Conservation (phyloP, 2,113 vertebrate genomes). For the Stercorarius parasiticus region DNA sequence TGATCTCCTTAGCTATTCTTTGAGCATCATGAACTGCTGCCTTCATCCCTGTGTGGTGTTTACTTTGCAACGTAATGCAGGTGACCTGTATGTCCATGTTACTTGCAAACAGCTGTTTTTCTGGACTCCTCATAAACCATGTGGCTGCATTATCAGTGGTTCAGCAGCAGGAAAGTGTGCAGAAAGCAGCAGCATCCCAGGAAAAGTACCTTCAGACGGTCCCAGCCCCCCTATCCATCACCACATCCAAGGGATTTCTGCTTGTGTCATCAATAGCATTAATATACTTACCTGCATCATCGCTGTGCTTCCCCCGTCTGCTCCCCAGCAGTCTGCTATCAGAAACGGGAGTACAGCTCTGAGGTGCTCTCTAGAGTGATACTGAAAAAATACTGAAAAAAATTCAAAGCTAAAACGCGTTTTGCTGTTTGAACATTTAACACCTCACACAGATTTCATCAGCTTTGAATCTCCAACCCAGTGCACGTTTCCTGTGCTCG, state of each 20-base stretch:
- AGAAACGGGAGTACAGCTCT: neutral
- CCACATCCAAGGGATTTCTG: neutral
- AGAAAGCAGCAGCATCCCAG: neutral
- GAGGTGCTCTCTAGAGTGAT: neutral
- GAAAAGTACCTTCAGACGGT: neutral
- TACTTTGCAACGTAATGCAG: neutral
- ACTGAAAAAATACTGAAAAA: neutral
- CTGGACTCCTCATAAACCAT: neutral
- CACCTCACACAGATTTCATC: neutral
- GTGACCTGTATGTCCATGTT: neutral
- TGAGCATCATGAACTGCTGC: neutral
- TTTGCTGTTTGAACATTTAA: neutral
- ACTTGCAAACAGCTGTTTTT: neutral
- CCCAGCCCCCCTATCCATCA: neutral
- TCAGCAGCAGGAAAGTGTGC: neutral
- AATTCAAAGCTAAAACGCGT: neutral
- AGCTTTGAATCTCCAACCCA: neutral
- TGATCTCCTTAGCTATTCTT: neutral
- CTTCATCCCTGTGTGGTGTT: neutral
- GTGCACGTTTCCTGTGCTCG: accelerated
- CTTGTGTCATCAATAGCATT: neutral
- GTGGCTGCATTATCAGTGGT: neutral
- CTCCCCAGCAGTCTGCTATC: neutral
- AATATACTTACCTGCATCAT: neutral
- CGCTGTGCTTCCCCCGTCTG: neutral